Base-by-base conservation (phyloP, 2,113 vertebrate genomes). In the Tinamus guttatus region DNA sequence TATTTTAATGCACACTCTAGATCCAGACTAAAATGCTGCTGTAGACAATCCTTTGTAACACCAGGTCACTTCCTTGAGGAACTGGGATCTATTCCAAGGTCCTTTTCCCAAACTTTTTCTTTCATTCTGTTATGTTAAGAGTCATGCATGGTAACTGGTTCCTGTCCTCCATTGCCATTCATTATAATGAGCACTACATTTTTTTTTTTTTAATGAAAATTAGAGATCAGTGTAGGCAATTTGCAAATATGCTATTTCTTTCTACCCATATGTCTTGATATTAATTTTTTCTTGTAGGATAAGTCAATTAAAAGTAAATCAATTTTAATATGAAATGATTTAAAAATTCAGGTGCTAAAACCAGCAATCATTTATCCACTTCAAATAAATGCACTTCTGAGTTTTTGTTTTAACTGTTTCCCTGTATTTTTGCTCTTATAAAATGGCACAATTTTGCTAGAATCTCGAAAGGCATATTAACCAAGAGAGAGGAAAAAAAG, bases 381-480 rank as follows among this genome's bases (percentile, higher is more conserved):
- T 85, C 22, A 78, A 51, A 56, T 52, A 89, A 89, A 76, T 0
- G 1, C 32, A 28, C 13, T 54, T 83, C 41, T 84, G 60, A 56
- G 10, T 38, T 90, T 93, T 82, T 83, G 38, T 62, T 94, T 62
- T 49, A 71, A 59, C 4, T 11, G 18, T 70, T 85, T 81, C 22
- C 54, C 64, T 70, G 49, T 30, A 51, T 27, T 32, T 40, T 84
- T 77, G 22, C 58, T 80, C 6, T 73, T 94, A 54, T 69, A 95
- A 78, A 96, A 85, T 84, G 30, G 12, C 4, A 0, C 74, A 58
- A 79, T 92, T 87, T 95, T 86, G 49, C 78, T 85, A 76, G 78
- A 36, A 83, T 92, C 90, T 95, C 95, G 93, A 86, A 95, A 97
- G 86, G 76, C 94, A 94, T 73, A 94, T 78, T 95, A 93, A 91